A percentile compares a stretch with the other conserved stretches of the same genome.
These are phyloP conservation scores for Orchestia grillus DNA, from an alignment of 1,140 invertebrate genomes.

Conservation along the genomic window DNA sequence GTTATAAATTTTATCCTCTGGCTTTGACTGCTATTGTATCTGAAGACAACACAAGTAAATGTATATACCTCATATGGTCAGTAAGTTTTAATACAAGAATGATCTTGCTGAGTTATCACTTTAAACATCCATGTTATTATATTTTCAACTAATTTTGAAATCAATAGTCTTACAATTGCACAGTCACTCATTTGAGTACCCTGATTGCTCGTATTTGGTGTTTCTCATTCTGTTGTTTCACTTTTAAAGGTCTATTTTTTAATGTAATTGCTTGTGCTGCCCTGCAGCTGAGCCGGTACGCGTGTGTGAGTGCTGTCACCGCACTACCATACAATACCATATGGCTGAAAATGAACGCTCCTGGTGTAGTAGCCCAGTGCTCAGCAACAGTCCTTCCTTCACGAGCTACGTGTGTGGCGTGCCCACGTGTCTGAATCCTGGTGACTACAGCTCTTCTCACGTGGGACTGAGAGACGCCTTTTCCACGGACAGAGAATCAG, in stretches of 20 bases:
- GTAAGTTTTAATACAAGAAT: background rate
- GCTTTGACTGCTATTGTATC: too few relatives aligned
- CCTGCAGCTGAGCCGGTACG: slow-evolving; percentile 10
- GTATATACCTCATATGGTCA: background rate
- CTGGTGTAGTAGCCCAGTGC: background rate
- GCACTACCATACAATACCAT: slow-evolving; percentile 3
- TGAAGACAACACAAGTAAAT: background rate
- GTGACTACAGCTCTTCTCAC: background rate
- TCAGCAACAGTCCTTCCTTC: slow-evolving; percentile 11
- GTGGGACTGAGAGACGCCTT: background rate
- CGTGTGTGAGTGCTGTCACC: slow-evolving; percentile 27
- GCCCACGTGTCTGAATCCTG: background rate
- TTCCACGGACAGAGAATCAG: background rate
- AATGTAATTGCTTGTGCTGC: background rate
- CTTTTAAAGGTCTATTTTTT: background rate
- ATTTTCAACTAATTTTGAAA: too few relatives aligned
- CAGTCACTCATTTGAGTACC: background rate
- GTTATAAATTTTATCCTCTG: too few relatives aligned
- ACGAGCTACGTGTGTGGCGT: slow-evolving; percentile 12
- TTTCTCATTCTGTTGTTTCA: too few relatives aligned
- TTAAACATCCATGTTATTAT: background rate
- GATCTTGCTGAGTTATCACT: background rate
- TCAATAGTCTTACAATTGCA: background rate
- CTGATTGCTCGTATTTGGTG: too few relatives aligned
- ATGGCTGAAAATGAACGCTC: background rate